These are phyloP conservation scores for Trochalopteron elliotii DNA, from an alignment of 2,113 vertebrate genomes.

Conservation along the genomic window DNA sequence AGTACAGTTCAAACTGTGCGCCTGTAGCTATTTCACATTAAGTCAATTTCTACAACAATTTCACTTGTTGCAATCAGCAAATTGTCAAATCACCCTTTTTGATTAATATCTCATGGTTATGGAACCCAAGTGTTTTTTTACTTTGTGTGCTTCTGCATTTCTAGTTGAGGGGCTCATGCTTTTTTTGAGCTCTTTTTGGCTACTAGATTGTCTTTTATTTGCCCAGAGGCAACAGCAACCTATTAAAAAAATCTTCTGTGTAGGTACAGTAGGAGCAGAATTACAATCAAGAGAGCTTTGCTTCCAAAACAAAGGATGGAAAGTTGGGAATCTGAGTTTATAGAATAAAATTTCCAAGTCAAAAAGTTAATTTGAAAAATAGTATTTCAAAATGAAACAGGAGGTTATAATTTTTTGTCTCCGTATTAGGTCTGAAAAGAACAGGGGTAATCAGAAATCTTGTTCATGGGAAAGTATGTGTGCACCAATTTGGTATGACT, in stretches of 20 bases:
- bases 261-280: not conserved
- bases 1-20: not conserved
- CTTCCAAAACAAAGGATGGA: not conserved
- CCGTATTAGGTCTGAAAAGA: constrained; percentile 16
- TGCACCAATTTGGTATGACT: constrained; percentile 51
- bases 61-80: not conserved
- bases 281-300: not conserved
- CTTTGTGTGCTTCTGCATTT: not conserved
- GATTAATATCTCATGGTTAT: not conserved
- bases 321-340: not conserved
- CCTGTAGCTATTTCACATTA: not conserved
- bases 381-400: not conserved
- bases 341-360: not conserved
- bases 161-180: not conserved
- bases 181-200: not conserved
- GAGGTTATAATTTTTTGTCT: constrained; percentile 7
- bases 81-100: not conserved
- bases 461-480: constrained; percentile 16
- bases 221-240: not conserved
- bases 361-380: constrained; percentile 16
- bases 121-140: not conserved
- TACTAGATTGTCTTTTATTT: not conserved
- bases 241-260: not conserved
- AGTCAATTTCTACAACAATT: not conserved
- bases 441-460: constrained; percentile 16